A percentile compares a stretch with the other conserved stretches of the same genome.
phyloP scores from a whole-genome alignment of 2,888 invertebrate genomes.

The Phoenoteleia sp. region DNA sequence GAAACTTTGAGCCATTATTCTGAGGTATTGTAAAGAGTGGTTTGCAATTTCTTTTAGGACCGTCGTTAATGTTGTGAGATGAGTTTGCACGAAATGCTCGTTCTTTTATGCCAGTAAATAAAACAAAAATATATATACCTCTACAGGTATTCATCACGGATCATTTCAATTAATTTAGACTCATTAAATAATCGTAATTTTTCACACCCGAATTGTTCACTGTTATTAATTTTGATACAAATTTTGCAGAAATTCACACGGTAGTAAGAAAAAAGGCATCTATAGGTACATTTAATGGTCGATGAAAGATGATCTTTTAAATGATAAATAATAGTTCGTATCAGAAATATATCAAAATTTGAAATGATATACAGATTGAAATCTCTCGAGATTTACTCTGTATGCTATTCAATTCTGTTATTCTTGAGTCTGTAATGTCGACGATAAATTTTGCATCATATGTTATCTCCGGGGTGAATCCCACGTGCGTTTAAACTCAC shows the following conservation, averaged over 20 bases:
- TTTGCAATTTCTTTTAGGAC: background rate
- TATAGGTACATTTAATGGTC: too few relatives aligned
- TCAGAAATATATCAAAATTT: slow-evolving; percentile 34
- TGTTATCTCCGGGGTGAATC: slow-evolving; percentile 33
- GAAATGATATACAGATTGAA: slow-evolving; percentile 37
- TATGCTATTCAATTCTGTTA: slow-evolving; percentile 45
- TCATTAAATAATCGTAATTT: too few relatives aligned
- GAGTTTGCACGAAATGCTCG: background rate
- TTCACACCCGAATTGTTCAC: too few relatives aligned
- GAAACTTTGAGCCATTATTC: background rate
- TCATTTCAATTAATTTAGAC: too few relatives aligned
- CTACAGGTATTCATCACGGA: too few relatives aligned
- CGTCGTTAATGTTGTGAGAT: background rate
- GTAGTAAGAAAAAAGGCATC: too few relatives aligned
- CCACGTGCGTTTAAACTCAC: slow-evolving; percentile 33
- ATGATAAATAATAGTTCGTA: slow-evolving; percentile 10
- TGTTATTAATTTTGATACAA: too few relatives aligned
- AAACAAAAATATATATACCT: background rate
- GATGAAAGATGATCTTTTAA: background rate
- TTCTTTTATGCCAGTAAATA: background rate
- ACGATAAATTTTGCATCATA: slow-evolving; percentile 49
- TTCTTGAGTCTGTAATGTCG: slow-evolving; percentile 51
- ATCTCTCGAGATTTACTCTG: slow-evolving; percentile 12
- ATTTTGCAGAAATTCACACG: too few relatives aligned
- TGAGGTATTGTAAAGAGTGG: background rate